These are phyloP conservation scores for Palythoa grandis DNA, from an alignment of 92 coral and sea anemone species.

Conservation along the genomic window DNA sequence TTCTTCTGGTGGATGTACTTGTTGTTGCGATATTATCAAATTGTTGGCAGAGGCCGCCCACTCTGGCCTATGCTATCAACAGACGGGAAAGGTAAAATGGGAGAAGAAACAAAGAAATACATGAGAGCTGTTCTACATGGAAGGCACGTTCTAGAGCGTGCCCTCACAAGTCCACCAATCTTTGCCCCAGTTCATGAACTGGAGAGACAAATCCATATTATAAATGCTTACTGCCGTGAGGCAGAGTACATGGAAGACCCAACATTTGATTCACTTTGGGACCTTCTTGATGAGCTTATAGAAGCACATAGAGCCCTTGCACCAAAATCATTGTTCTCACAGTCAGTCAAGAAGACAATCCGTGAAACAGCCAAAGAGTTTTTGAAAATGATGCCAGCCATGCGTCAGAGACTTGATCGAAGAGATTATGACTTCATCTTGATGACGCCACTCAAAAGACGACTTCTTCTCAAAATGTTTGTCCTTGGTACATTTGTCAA, in stretches of 20 bases:
- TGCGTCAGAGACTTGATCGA: conserved; percentile 95
- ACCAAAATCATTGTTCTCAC: conserved; percentile 86
- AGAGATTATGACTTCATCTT: conserved; percentile 95
- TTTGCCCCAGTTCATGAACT: conserved; percentile 96
- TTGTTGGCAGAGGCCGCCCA: conserved; percentile 65
- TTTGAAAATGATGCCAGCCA: conserved; percentile 94
- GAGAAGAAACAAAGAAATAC: conserved; percentile 84
- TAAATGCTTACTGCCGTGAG: conserved; percentile 98
- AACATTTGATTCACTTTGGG: conserved; percentile 98
- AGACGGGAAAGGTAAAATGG: conserved; percentile 86
- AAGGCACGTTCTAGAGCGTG: conserved; percentile 93
- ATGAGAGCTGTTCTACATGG: conserved; percentile 96
- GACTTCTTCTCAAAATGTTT: conserved; percentile 97
- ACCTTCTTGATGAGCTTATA: conserved; percentile 96
- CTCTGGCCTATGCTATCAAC: conserved; percentile 94
- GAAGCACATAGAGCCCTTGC: conserved; percentile 92
- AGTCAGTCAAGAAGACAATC: conserved; percentile 85
- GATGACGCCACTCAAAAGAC: conserved; percentile 90
- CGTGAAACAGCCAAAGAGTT: conserved; percentile 97
- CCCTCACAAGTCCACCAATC: conserved; percentile 90
- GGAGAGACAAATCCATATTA: conserved; percentile 96
- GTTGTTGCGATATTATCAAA: conserved; percentile 74
- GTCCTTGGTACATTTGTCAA: conserved; percentile 94
- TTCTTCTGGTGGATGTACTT: conserved; percentile 78
- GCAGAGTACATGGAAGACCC: conserved; percentile 93